phyloP scores from a whole-genome alignment of 1,140 invertebrate species.

The Hylyphantes graminicola region DNA sequence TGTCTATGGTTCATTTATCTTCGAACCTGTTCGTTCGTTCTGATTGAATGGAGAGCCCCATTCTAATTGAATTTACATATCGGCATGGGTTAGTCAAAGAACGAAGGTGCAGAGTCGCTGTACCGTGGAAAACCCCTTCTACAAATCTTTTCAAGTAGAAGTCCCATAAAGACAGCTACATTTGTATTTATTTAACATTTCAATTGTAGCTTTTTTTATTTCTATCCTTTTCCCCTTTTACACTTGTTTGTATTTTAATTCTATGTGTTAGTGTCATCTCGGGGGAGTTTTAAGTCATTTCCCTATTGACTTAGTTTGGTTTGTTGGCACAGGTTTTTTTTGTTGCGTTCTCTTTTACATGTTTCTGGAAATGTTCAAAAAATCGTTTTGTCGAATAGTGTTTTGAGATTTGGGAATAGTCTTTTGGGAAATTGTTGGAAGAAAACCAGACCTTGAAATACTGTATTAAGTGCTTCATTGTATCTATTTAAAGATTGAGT shows the following conservation, averaged over 20 bases:
- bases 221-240: not conserved
- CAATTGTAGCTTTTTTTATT: not conserved
- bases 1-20: too few species aligned
- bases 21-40: not conserved
- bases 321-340: not conserved
- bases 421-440: not conserved
- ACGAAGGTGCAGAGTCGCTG: conserved; percentile 12
- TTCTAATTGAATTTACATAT: conserved; percentile 54
- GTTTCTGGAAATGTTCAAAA: not conserved
- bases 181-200: conserved; percentile 50
- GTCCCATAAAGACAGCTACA: not conserved
- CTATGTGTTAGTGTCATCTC: not conserved
- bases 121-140: not conserved
- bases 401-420: not conserved
- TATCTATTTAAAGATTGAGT: not conserved
- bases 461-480: not conserved
- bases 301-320: not conserved
- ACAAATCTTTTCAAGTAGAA: not conserved
- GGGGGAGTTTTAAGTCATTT: not conserved
- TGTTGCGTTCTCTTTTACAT: not conserved
- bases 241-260: not conserved
- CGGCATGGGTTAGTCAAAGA: conserved; percentile 29
- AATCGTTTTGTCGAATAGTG: not conserved
- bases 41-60: conserved; percentile 37
- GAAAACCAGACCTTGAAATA: not conserved